Conservation (phyloP, 2,113 vertebrate species). For the Anser brachyrhynchus region DNA sequence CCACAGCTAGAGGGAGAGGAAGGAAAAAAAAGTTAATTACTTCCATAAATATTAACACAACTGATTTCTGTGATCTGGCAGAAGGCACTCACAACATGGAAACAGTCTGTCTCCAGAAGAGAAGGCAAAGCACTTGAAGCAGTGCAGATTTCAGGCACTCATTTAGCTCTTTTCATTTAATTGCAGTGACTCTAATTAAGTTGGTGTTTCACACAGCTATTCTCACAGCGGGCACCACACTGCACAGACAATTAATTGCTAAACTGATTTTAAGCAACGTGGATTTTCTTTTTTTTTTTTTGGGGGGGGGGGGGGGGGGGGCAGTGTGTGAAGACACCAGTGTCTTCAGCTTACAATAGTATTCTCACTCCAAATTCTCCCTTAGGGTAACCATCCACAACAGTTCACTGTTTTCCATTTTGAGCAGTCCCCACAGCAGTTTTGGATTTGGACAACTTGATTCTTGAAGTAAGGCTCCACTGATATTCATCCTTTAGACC, state of each 20-base stretch:
- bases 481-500: background rate
- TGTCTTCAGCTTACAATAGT: background rate
- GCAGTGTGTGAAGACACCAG: background rate
- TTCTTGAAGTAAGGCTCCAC: background rate
- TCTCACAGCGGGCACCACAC: background rate
- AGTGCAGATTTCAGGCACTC: background rate
- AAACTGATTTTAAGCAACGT: background rate
- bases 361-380: background rate
- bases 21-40: constrained; percentile 23
- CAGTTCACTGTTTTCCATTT: background rate
- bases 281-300: background rate
- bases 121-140: background rate
- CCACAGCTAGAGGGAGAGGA: background rate
- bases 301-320: background rate
- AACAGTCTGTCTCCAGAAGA: background rate
- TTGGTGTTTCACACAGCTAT: background rate
- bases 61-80: background rate
- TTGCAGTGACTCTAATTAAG: constrained; percentile 5
- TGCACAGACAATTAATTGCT: background rate
- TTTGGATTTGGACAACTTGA: background rate
- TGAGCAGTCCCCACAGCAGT: background rate
- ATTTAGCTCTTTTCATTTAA: constrained; percentile 6
- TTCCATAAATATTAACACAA: constrained; percentile 42
- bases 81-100: background rate
- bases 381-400: background rate